Conservation (phyloP, 2,797 vertebrate species). For the Myotis daubentonii region DNA sequence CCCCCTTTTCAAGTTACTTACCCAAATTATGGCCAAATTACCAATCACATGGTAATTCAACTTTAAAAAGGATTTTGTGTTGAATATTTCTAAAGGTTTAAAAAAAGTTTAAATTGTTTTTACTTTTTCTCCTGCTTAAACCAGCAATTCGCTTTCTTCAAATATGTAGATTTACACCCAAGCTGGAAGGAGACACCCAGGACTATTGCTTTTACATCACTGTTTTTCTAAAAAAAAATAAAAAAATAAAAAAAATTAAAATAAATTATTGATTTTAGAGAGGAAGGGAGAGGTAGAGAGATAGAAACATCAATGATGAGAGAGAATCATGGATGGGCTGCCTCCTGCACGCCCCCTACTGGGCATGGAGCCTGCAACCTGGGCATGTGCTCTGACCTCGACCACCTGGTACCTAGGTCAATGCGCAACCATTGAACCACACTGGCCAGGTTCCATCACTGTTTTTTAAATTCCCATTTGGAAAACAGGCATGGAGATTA, state of each 20-base stretch:
- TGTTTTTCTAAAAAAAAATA: not conserved
- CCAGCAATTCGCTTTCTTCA: not conserved
- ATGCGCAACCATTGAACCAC: too few relatives aligned
- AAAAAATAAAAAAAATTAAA: too few relatives aligned
- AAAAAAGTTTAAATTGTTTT: not conserved
- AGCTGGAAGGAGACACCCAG: not conserved
- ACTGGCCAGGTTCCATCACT: not conserved
- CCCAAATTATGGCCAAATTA: not conserved
- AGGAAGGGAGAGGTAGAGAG: too few relatives aligned
- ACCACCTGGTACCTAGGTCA: too few relatives aligned
- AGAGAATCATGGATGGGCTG: too few relatives aligned
- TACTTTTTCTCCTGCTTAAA: not conserved
- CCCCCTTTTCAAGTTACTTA: not conserved
- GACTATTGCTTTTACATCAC: not conserved
- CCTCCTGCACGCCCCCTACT: too few relatives aligned
- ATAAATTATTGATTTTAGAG: too few relatives aligned
- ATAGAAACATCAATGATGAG: too few relatives aligned
- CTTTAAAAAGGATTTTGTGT: not conserved
- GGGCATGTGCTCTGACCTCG: too few relatives aligned
- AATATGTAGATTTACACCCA: not conserved
- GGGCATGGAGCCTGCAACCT: too few relatives aligned
- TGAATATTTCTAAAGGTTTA: conserved; percentile 1
- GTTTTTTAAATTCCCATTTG: not conserved
- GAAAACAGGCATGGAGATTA: not conserved
- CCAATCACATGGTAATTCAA: not conserved